Conservation (phyloP, 2,888 invertebrate species). For the Cataglyphis altisquamis region DNA sequence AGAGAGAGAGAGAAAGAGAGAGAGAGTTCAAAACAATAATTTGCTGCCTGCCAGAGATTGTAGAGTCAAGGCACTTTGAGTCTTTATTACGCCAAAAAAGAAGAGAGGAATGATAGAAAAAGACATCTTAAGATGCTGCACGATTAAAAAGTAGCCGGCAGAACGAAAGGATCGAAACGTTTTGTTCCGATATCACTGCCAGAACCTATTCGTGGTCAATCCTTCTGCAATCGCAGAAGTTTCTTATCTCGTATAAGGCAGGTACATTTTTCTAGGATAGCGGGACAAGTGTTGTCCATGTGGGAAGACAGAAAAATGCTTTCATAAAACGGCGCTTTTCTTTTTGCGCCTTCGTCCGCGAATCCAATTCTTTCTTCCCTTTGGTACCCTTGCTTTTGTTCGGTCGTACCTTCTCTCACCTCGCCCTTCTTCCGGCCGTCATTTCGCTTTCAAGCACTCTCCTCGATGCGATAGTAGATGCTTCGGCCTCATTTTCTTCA, state of each 20-base stretch:
- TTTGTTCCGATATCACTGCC: slow-evolving; percentile 36
- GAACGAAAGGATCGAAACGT: slow-evolving; percentile 40
- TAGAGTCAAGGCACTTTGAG: slow-evolving; percentile 28
- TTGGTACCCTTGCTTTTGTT: slow-evolving; percentile 53
- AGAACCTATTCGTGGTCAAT: slow-evolving; percentile 36
- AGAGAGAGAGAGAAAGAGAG: no score
- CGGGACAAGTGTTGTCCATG: slow-evolving; percentile 52
- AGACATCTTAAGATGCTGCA: slow-evolving; percentile 22
- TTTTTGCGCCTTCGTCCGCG: slow-evolving; percentile 63
- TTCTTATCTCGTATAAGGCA: neutral
- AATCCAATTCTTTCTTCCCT: slow-evolving; percentile 64
- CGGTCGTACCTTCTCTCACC: slow-evolving; percentile 34
- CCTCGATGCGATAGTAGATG: slow-evolving; percentile 24
- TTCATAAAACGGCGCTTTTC: slow-evolving; percentile 69
- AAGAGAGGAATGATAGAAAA: slow-evolving; percentile 19
- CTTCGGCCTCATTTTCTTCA: slow-evolving; percentile 19
- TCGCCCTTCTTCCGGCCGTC: slow-evolving; percentile 20
- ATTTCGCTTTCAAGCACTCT: slow-evolving; percentile 39
- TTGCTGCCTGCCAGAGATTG: neutral
- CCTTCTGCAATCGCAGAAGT: slow-evolving; percentile 27
- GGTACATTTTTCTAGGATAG: slow-evolving; percentile 26
- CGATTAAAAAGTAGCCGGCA: slow-evolving; percentile 42
- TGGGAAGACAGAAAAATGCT: slow-evolving; percentile 64
- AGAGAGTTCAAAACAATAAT: neutral
- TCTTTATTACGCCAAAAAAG: slow-evolving; percentile 14